Percentiles rank a stretch among this genome's conserved stretches.
phyloP scores from a whole-genome alignment of 2,113 vertebrate species.

The Semnornis frantzii region DNA sequence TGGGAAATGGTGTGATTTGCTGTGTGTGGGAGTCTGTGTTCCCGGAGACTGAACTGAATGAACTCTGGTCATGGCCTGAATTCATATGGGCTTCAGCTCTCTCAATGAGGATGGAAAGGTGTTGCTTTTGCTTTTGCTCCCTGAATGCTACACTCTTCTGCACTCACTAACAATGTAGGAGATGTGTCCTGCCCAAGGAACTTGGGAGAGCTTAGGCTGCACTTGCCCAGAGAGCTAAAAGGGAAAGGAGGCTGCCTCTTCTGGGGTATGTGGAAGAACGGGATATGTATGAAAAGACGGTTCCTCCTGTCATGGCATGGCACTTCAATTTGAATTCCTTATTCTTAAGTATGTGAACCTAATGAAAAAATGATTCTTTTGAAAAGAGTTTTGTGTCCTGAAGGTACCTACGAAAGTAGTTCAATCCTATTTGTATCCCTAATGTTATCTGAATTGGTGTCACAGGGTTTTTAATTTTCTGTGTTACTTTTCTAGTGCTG shows the following conservation, averaged over 20 bases:
- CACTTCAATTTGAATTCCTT: background rate
- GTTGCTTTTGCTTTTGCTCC: background rate
- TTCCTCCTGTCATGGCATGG: background rate
- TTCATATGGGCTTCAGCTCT: background rate
- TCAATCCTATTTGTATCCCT: background rate
- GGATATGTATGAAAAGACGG: background rate
- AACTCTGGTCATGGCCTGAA: background rate
- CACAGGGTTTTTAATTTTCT: background rate
- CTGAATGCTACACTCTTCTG: background rate
- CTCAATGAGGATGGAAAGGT: background rate
- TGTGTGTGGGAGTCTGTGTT: background rate
- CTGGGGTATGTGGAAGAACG: background rate
- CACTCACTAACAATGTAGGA: background rate
- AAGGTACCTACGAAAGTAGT: fast-evolving
- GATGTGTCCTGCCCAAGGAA: background rate
- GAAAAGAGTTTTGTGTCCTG: background rate
- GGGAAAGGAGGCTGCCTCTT: background rate
- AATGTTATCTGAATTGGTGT: background rate
- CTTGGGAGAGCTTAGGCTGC: background rate
- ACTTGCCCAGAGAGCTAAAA: background rate
- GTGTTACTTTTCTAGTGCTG: background rate
- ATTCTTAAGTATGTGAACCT: background rate
- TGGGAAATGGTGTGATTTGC: background rate
- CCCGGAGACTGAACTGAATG: background rate
- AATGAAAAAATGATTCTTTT: background rate